These are phyloP conservation scores for Oreochromis spilurus DNA, from an alignment of 2,113 vertebrate genomes.

Conservation along the genomic window DNA sequence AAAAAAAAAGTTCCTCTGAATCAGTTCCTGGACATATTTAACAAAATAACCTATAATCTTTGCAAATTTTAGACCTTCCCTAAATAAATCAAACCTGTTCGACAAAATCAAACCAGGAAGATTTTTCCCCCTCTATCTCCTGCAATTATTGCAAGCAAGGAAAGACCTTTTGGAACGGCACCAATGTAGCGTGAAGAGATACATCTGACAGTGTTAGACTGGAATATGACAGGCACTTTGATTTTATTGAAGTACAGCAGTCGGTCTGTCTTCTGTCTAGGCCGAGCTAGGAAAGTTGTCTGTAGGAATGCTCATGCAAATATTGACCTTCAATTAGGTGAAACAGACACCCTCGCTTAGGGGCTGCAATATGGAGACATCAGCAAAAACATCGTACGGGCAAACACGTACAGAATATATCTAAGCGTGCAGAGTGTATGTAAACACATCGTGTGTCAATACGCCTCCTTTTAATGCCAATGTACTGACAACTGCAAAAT, in stretches of 20 bases:
- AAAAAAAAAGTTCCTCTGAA: background rate
- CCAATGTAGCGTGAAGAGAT: background rate
- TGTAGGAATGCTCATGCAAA: conserved; percentile 64
- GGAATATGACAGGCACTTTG: conserved; percentile 34
- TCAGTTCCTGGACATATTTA: background rate
- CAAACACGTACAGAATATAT: conserved; percentile 45
- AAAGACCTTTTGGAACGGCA: background rate
- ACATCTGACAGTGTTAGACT: background rate
- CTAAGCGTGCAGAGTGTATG: conserved; percentile 23
- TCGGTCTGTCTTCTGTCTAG: conserved; percentile 42
- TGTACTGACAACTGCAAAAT: background rate
- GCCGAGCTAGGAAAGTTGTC: conserved; percentile 36
- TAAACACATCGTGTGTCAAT: conserved; percentile 27
- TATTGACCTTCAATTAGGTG: conserved; percentile 70
- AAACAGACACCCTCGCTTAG: conserved; percentile 51
- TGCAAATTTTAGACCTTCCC: background rate
- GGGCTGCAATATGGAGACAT: conserved; percentile 42
- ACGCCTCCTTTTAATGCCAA: background rate
- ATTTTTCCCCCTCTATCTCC: background rate
- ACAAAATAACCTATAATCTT: background rate
- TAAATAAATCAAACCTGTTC: background rate
- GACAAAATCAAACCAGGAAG: background rate
- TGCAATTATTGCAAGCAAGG: background rate
- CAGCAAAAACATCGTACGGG: conserved; percentile 44
- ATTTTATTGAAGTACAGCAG: conserved; percentile 48